These are phyloP conservation scores for Sprattus sprattus DNA, from an alignment of 2,113 vertebrate species.

Conservation along the genomic window DNA sequence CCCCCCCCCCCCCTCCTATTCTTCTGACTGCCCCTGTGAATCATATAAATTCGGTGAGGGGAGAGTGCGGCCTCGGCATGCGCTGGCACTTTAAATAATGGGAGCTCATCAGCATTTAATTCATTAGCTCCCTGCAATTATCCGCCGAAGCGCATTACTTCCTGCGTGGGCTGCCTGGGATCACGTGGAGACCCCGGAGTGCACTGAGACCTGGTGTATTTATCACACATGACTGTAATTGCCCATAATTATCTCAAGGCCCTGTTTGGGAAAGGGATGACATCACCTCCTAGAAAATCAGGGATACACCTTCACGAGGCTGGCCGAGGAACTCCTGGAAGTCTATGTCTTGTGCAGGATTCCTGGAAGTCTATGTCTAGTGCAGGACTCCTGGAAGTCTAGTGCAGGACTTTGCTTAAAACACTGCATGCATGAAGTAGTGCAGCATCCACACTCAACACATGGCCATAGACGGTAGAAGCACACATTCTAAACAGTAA, in stretches of 20 bases:
- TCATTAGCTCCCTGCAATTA: slow-evolving; percentile 52
- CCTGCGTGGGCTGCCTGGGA: slow-evolving; percentile 31
- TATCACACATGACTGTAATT: slow-evolving; percentile 50
- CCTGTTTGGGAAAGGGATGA: slow-evolving; percentile 31
- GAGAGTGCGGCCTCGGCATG: neutral
- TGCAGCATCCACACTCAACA: too few species aligned
- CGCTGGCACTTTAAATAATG: slow-evolving; percentile 48
- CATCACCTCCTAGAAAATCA: slow-evolving; percentile 21
- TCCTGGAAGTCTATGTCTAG: neutral
- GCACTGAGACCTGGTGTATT: slow-evolving; percentile 33
- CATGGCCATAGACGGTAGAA: too few species aligned
- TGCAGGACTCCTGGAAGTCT: neutral
- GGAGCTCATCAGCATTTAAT: slow-evolving; percentile 53
- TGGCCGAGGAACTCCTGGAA: neutral
- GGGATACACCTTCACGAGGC: slow-evolving; percentile 37
- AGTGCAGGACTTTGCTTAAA: neutral
- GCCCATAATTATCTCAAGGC: slow-evolving; percentile 39
- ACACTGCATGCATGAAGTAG: neutral
- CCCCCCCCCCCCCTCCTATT: neutral
- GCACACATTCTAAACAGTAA: too few species aligned
- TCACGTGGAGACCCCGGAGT: slow-evolving; percentile 35
- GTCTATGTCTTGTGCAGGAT: neutral
- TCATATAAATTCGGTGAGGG: neutral
- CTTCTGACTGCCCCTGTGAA: neutral
- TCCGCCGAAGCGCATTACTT: slow-evolving; percentile 41